Conservation (phyloP, 2,888 invertebrate species). For the Aspidapion aeneum region DNA sequence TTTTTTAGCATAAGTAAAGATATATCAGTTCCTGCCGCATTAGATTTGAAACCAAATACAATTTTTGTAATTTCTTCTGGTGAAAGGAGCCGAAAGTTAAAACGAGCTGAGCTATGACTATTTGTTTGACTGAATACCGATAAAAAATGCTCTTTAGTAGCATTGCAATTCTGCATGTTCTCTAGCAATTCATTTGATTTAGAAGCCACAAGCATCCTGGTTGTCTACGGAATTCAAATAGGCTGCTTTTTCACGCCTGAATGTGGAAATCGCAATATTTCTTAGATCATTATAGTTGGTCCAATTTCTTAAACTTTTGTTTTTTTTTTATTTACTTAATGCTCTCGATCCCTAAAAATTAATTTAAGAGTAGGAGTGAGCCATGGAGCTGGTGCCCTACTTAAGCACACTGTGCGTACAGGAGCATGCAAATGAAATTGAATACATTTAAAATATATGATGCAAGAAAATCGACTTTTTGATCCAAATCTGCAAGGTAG, state of each 20-base stretch:
- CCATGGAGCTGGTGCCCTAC: background rate
- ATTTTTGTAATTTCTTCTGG: background rate
- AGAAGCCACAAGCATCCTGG: background rate
- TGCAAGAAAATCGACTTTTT: background rate
- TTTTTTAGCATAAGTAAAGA: slow-evolving; percentile 1
- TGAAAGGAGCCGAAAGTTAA: background rate
- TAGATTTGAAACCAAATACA: background rate
- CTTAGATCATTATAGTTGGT: too few species aligned
- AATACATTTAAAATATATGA: background rate
- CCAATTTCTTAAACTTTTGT: background rate
- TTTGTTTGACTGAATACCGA: background rate
- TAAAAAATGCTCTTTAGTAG: background rate
- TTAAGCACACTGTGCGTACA: too few species aligned
- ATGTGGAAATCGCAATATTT: too few species aligned
- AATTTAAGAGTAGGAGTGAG: background rate
- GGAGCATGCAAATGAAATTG: too few species aligned
- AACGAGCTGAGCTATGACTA: background rate
- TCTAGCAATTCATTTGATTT: background rate
- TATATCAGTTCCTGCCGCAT: background rate
- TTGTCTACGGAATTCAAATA: background rate
- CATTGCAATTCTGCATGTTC: background rate
- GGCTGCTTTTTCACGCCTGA: slow-evolving; percentile 1
- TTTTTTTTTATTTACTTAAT: too few species aligned
- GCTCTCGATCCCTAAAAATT: background rate
- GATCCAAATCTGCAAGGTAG: too few species aligned